Base-by-base conservation (phyloP, 2,797 vertebrate genomes). In the Neopelma chrysocephalum region DNA sequence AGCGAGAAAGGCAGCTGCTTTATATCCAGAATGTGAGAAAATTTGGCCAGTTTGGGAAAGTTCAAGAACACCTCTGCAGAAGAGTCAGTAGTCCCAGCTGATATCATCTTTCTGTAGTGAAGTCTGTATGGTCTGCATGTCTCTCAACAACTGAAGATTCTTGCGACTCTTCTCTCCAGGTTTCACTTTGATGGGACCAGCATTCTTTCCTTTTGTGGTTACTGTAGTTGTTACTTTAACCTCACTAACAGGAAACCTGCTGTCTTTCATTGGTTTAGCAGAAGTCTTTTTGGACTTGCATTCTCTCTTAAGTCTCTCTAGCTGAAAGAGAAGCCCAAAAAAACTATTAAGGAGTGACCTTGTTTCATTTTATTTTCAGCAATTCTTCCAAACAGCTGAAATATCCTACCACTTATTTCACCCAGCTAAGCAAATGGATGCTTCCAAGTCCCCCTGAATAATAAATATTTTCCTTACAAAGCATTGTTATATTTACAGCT, bases 111-210 rank as follows among this genome's bases (percentile, higher is more conserved):
- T 98, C 93, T 97, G 98, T 48, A 99, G 97, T 1, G 99, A 99
- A 32, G 96, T 99, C 98, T 99, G 99, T 95, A 99, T 98, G 77
- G 98, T 98, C 92, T 98, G 99, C 99, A 99, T 99, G 82, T 99
- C 99, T 91, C 97, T 98, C 94, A 99, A 94, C 96, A 99, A 97
- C 90, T 97, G 98, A 88, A 99, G 98, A 79, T 98, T 99, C 48
- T 96, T 99, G 88, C 96, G 98, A 95, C 98, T 98, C 91, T 97
- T 98, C 82, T 99, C 98, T 36, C 99, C 99, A 22, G 99, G 98
- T 91, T 96, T 98, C 34, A 92, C 96, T 96, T 98, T 99, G 93
- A 97, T 96, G 16, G 95, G 81, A 75, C 96, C 90, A 2, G 86
- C 91, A 17, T 98, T 97, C 86, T 96, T 98, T 19, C 98, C 98